phyloP scores from a whole-genome alignment of 2,797 vertebrate genomes.

The Melanotaenia parkinsoni region DNA sequence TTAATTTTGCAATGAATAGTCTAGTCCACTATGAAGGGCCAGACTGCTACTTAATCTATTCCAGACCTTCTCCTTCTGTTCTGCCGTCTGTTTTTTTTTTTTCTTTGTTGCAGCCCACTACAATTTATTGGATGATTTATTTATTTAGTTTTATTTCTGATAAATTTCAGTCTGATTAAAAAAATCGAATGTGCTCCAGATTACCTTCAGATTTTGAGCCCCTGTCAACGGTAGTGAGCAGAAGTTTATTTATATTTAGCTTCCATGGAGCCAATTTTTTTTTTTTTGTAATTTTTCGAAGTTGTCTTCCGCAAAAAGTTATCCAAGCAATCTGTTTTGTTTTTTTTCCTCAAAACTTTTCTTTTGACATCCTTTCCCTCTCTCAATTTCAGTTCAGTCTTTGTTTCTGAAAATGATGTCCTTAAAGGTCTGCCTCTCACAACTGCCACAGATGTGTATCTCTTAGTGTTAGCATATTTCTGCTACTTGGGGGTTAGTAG shows the following conservation, averaged over 20 bases:
- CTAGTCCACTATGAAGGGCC: conserved; percentile 55
- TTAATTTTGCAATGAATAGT: conserved; percentile 49
- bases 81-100: conserved; percentile 58
- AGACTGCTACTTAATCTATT: conserved; percentile 64
- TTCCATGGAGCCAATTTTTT: background rate
- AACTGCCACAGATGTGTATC: too few species aligned
- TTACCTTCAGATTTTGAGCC: background rate
- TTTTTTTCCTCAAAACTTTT: background rate
- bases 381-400: background rate
- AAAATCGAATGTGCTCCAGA: background rate
- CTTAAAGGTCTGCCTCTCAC: too few species aligned
- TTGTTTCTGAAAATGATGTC: background rate
- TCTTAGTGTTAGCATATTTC: too few species aligned
- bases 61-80: conserved; percentile 67
- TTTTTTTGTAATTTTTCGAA: background rate
- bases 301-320: too few species aligned
- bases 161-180: conserved; percentile 4
- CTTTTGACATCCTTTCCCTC: background rate
- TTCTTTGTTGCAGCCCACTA: conserved; percentile 18
- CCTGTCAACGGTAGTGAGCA: background rate
- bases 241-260: background rate
- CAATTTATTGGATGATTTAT: conserved; percentile 23
- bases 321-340: background rate
- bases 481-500: too few species aligned
- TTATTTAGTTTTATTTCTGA: background rate